These are phyloP conservation scores for Cromileptes altivelis DNA, from an alignment of 2,113 vertebrate species.

Conservation along the genomic window DNA sequence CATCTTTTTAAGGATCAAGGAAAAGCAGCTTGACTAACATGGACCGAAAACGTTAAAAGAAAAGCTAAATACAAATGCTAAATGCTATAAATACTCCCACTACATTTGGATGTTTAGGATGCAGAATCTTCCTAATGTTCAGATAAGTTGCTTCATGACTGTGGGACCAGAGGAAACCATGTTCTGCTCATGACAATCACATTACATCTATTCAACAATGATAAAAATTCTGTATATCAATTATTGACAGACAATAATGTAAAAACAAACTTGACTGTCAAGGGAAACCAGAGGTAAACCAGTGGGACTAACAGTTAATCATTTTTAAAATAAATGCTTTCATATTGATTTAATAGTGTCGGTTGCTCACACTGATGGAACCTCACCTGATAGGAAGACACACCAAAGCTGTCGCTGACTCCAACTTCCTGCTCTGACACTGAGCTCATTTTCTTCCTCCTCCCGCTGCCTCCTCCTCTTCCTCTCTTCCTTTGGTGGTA, in stretches of 20 bases:
- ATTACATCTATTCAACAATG: not conserved
- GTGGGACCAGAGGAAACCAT: no score
- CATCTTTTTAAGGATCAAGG: not conserved
- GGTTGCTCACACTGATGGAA: not conserved
- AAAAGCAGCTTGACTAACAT: not conserved
- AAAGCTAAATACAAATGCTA: no score
- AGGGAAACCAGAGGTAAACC: no score
- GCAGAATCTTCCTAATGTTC: not conserved
- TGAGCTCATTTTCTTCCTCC: conserved; percentile 78
- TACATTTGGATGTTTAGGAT: not conserved
- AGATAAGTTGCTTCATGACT: no score
- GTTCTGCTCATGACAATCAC: no score
- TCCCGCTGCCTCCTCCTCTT: conserved; percentile 65
- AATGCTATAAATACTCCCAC: no score
- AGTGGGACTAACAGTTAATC: no score
- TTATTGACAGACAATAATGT: not conserved
- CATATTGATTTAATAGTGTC: not conserved
- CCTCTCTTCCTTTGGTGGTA: conserved; percentile 81
- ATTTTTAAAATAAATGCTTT: not conserved
- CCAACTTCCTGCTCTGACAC: conserved; percentile 87
- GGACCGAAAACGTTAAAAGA: no score
- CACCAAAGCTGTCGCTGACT: conserved; percentile 87
- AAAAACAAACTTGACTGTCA: not conserved
- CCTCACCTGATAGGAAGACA: conserved; percentile 84
- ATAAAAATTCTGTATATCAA: not conserved